A percentile compares a stretch with the other conserved stretches of the same genome.
These are phyloP conservation scores for Agriopis aurantiaria DNA, from an alignment of 2,888 invertebrate genomes.

Conservation along the genomic window DNA sequence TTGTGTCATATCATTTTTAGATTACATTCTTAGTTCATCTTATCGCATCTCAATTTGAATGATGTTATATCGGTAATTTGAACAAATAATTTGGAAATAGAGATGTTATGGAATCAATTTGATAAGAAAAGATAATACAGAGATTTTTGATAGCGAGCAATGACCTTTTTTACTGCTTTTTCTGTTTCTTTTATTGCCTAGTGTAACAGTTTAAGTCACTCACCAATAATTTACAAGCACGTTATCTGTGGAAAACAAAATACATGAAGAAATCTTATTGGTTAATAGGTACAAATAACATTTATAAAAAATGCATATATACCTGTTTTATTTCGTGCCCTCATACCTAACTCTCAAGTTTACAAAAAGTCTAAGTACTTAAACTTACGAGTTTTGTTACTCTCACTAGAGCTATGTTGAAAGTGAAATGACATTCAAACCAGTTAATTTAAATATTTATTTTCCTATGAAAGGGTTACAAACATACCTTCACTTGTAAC, in stretches of 20 bases:
- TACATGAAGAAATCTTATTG: too few species aligned
- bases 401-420: conserved; percentile 39
- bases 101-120: conserved; percentile 27
- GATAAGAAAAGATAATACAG: background rate
- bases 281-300: too few species aligned
- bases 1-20: conserved; percentile 52
- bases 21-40: conserved; percentile 23
- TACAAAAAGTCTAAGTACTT: background rate
- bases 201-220: too few species aligned
- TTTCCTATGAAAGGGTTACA: conserved; percentile 69
- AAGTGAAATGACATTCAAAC: conserved; percentile 58
- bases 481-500: conserved; percentile 67
- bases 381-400: background rate
- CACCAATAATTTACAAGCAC: background rate
- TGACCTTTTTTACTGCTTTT: background rate
- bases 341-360: background rate
- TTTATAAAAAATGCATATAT: too few species aligned
- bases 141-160: background rate
- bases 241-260: too few species aligned
- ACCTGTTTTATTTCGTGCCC: too few species aligned
- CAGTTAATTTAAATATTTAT: conserved; percentile 62
- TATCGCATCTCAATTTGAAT: conserved; percentile 31
- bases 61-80: conserved; percentile 27
- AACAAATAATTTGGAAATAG: conserved; percentile 29
- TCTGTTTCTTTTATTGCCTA: background rate